Evolutionary conservation across 1,140 invertebrate species (phyloP).

Genomic region (Aphelenchoides avenae): DNA sequence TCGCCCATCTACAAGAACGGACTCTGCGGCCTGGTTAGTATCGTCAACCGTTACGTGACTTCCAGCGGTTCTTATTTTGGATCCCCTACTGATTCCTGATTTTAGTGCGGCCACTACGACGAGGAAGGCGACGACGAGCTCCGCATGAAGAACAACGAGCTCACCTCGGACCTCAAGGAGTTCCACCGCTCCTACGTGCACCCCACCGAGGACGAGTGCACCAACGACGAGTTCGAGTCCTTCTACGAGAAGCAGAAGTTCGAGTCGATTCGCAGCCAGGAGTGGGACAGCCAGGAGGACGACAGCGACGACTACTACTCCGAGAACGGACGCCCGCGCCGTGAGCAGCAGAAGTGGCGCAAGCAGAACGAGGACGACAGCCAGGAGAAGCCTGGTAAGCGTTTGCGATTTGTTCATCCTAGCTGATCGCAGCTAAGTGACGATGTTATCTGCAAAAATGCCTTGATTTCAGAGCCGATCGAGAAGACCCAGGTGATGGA

Average conservation of each 20-base stretch:
- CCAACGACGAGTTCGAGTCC: neutral
- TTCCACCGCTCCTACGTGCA: conserved; percentile 34
- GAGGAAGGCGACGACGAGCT: conserved; percentile 21
- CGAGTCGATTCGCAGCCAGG: conserved; percentile 1
- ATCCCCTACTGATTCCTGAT: too few relatives aligned
- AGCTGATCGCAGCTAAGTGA: too few relatives aligned
- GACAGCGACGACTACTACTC: conserved; percentile 9
- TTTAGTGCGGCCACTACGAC: conserved; percentile 33
- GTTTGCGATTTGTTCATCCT: too few relatives aligned
- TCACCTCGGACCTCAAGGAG: conserved; percentile 16
- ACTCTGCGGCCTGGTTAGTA: conserved; percentile 35
- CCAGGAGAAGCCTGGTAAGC: too few relatives aligned
- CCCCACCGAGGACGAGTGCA: too few relatives aligned
- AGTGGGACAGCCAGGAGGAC: conserved; percentile 10
- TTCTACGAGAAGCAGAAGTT: neutral
- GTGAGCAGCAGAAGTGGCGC: conserved; percentile 5
- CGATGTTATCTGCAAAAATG: neutral
- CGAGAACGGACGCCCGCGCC: conserved; percentile 6
- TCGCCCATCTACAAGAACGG: conserved; percentile 22
- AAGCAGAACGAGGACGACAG: neutral
- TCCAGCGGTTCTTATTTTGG: too few relatives aligned
- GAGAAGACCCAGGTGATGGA: conserved; percentile 18
- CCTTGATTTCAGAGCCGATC: conserved; percentile 15
- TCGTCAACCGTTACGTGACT: too few relatives aligned
- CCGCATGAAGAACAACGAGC: conserved; percentile 20